A percentile compares a stretch with the other conserved stretches of the same genome.
Evolutionary conservation across 2,888 invertebrate genomes (phyloP).

Genomic region (Aproaerema taeniolella): DNA sequence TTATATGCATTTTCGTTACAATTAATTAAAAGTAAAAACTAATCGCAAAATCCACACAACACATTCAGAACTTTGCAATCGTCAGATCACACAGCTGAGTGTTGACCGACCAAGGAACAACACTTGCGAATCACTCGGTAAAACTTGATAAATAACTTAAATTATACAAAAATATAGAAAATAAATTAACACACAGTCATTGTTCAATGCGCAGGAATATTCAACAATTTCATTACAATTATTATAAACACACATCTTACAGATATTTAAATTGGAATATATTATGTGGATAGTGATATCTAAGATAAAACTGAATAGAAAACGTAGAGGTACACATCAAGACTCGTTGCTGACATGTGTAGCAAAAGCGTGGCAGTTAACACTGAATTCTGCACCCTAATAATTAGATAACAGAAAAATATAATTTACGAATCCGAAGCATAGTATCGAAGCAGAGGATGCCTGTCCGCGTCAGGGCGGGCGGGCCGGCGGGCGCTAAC

Average conservation of each 20-base stretch:
- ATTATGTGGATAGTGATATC: slow-evolving; percentile 60
- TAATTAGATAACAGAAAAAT: slow-evolving; percentile 59
- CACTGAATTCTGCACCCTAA: slow-evolving; percentile 72
- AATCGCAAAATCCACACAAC: slow-evolving; percentile 49
- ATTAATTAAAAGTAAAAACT: slow-evolving; percentile 40
- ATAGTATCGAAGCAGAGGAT: slow-evolving; percentile 32
- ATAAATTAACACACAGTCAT: slow-evolving; percentile 74
- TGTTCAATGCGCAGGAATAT: slow-evolving; percentile 67
- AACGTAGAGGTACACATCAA: slow-evolving; percentile 45
- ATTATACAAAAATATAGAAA: slow-evolving; percentile 54
- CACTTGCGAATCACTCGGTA: slow-evolving; percentile 48
- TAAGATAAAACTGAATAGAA: slow-evolving; percentile 50
- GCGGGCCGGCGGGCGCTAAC: slow-evolving; percentile 24
- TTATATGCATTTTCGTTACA: slow-evolving; percentile 28
- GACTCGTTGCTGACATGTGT: slow-evolving; percentile 63
- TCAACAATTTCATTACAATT: slow-evolving; percentile 56
- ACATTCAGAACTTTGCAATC: slow-evolving; percentile 44
- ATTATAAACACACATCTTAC: slow-evolving; percentile 65
- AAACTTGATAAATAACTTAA: slow-evolving; percentile 71
- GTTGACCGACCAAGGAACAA: slow-evolving; percentile 39
- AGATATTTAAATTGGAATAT: slow-evolving; percentile 70
- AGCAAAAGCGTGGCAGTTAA: slow-evolving; percentile 72
- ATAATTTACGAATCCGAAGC: slow-evolving; percentile 55
- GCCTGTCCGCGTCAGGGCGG: slow-evolving; percentile 23
- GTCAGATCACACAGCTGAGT: no score